Evolutionary conservation across 2,797 vertebrate species (phyloP), one percentile per base, ranked within the genome.

Genomic region (Morus bassanus): DNA sequence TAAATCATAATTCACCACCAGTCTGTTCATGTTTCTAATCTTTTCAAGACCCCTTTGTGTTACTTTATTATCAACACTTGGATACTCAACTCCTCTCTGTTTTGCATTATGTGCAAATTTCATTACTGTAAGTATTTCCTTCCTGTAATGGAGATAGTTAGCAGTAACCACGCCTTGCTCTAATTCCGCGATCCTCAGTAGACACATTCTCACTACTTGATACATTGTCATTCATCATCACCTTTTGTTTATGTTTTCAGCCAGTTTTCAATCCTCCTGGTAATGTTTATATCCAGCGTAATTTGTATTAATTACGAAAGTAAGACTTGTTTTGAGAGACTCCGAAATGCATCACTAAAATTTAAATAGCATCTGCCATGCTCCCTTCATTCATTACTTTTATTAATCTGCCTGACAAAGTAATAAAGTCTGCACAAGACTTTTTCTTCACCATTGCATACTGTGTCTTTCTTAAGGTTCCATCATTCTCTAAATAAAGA

Each of bases 51-150:
- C 19, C 22, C 22, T 74, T 93, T 91, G 27, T 68, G 22, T 85
- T 89, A 83, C 37, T 93, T 82, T 77, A 85, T 92, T 93, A 91
- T 95, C 92, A 92, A 35, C 51, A 84, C 46, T 46, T 92, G 65
- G 31, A 75, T 73, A 60, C 22, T 60, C 63, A 54, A 2, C 43
- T 91, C n/a, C 27, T 85, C 50, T 77, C 57, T 85, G 39, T 56
- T 95, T 91, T 91, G 31, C 85, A 75, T 91, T 85, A 65, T 41
- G 57, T 88, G 48, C 43, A 81, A 21, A 89, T 89, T 84, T 93
- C 76, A 73, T 93, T 94, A 67, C 35, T 54, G 0, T 43, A 61
- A 85, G 59, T 88, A 78, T 92, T 94, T 91, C 82, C 76, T 89
- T 93, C 46, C 35, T 56, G n/a, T 94, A 41, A 81, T 82, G 59